Percentiles rank a stretch among this genome's conserved stretches.
These are phyloP conservation scores for Aurelia coerulea DNA, from an alignment of 30 jellyfish, hydroid and myxozoan species.

Conservation along the genomic window DNA sequence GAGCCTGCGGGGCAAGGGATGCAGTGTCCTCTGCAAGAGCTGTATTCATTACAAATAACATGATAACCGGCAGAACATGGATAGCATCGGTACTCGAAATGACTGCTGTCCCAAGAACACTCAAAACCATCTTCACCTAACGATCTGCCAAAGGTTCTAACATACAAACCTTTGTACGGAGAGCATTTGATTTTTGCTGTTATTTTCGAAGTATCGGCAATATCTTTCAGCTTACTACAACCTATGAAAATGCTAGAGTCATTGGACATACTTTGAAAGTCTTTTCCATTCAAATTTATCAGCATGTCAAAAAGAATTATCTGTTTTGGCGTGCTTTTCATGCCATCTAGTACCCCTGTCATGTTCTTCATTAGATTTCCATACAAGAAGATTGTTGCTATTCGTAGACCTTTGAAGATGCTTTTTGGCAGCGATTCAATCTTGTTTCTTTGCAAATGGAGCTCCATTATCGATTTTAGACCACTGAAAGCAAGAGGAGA, in stretches of 20 bases:
- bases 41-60: slow-evolving; percentile 29
- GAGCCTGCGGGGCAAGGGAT: slow-evolving; percentile 54
- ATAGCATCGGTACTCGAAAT: too few relatives aligned
- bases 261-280: background rate
- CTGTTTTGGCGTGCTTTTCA: background rate
- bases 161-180: slow-evolving; percentile 8
- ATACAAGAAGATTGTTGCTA: background rate
- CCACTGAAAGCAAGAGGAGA: slow-evolving; percentile 46
- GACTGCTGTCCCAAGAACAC: background rate
- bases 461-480: background rate
- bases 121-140: too few relatives aligned
- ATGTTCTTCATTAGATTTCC: slow-evolving; percentile 9
- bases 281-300: background rate
- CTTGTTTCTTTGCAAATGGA: slow-evolving; percentile 22
- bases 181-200: slow-evolving; percentile 31
- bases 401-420: background rate
- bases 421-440: slow-evolving; percentile 18
- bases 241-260: slow-evolving; percentile 8
- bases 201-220: background rate
- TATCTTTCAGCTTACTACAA: slow-evolving; percentile 14
- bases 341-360: slow-evolving; percentile 24
- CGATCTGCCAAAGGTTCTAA: background rate
- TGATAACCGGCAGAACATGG: background rate
- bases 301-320: slow-evolving; percentile 9
- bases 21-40: slow-evolving; percentile 6